Evolutionary conservation across 2,113 vertebrate genomes (phyloP).

Genomic region (Hymenochirus boettgeri): DNA sequence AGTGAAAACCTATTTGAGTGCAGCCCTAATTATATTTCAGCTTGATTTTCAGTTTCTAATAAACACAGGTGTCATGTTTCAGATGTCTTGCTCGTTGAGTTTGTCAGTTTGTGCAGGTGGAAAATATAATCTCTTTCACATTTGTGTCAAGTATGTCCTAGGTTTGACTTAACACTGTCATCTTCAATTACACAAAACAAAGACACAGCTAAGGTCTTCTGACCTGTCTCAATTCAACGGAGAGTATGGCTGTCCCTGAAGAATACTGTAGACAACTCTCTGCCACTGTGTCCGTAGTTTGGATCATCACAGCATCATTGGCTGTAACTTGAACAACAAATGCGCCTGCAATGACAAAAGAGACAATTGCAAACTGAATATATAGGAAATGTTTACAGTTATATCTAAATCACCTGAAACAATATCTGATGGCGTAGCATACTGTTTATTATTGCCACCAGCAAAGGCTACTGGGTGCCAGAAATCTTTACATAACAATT

Average conservation of each 20-base stretch:
- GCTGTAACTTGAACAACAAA: conserved; percentile 90
- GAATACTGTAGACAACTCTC: conserved; percentile 90
- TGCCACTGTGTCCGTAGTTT: conserved; percentile 89
- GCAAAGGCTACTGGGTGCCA: too few species aligned
- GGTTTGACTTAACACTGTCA: conserved; percentile 50
- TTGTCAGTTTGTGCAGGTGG: conserved; percentile 52
- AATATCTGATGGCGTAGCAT: too few species aligned
- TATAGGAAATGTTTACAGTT: too few species aligned
- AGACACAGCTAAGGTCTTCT: conserved; percentile 54
- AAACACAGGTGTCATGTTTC: conserved; percentile 52
- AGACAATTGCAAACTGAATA: too few species aligned
- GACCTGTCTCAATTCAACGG: conserved; percentile 87
- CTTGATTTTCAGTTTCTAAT: conserved; percentile 55
- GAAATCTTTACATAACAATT: too few species aligned
- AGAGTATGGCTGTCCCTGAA: conserved; percentile 97
- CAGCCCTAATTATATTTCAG: conserved; percentile 53
- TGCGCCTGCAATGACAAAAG: conserved; percentile 72
- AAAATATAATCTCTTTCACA: conserved; percentile 53
- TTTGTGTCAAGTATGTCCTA: conserved; percentile 54
- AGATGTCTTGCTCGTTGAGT: conserved; percentile 49
- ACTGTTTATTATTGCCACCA: too few species aligned
- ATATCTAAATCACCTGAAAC: too few species aligned
- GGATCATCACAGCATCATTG: conserved; percentile 83
- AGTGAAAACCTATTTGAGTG: conserved; percentile 43
- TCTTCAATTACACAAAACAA: conserved; percentile 53